These are phyloP conservation scores for Drosophila algonquin DNA, from an alignment of 2,888 invertebrate genomes.

Conservation along the genomic window DNA sequence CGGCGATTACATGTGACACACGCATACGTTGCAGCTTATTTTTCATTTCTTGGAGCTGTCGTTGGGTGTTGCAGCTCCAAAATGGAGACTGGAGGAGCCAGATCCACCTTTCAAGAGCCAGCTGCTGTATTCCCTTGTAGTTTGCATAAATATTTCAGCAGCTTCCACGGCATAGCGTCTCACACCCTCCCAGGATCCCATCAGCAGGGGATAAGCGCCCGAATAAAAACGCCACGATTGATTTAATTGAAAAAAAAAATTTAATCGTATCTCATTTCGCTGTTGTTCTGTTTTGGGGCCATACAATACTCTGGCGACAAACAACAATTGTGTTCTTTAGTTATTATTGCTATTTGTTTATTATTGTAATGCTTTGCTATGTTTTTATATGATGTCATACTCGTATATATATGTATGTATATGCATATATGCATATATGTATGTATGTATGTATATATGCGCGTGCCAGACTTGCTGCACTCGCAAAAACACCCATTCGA, in stretches of 20 bases:
- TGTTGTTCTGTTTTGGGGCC: slow-evolving; percentile 13
- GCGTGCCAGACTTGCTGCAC: slow-evolving; percentile 6
- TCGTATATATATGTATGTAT: slow-evolving; percentile 14
- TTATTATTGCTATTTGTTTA: slow-evolving; percentile 42
- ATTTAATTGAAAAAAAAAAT: slow-evolving; percentile 56
- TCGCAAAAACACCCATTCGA: slow-evolving; percentile 26
- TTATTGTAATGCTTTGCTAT: slow-evolving; percentile 54
- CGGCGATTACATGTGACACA: slow-evolving; percentile 76
- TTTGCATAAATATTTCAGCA: slow-evolving; percentile 74
- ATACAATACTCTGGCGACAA: slow-evolving; percentile 31
- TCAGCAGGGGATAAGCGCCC: slow-evolving; percentile 19
- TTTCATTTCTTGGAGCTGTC: slow-evolving; percentile 75
- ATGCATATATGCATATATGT: slow-evolving; percentile 6
- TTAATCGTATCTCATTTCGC: slow-evolving; percentile 62
- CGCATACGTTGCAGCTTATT: slow-evolving; percentile 79
- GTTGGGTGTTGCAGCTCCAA: slow-evolving; percentile 43
- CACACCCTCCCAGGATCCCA: neutral
- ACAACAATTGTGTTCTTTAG: slow-evolving; percentile 26
- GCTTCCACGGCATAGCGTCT: neutral
- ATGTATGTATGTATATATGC: neutral
- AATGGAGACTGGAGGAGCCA: neutral
- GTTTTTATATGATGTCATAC: slow-evolving; percentile 46
- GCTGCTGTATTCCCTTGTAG: slow-evolving; percentile 56
- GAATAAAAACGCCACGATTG: slow-evolving; percentile 26
- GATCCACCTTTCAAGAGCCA: slow-evolving; percentile 7